Evolutionary conservation across 2,797 vertebrate species (phyloP), one percentile per base, ranked within the genome.

Genomic region (Furcifer pardalis): DNA sequence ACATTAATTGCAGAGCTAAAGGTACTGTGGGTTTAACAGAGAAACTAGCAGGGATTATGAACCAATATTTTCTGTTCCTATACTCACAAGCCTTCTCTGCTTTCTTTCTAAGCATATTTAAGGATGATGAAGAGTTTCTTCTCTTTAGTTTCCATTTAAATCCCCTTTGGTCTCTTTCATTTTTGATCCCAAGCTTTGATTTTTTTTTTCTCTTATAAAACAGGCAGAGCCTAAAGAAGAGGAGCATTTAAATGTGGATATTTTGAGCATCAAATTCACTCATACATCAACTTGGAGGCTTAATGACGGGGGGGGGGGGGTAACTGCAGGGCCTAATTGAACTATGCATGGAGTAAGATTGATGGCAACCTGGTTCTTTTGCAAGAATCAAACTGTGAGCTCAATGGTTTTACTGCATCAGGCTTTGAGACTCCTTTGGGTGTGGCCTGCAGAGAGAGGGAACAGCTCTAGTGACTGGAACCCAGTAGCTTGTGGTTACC

Each of bases 111-210:
- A 25, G 68, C 35, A 40, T 21, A 35, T 7, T 35, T 71, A 5
- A n/a, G 63, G n/a, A n/a, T 13, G 30, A 65, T 65, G 63, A 9
- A 65, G 63, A 3, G 15, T 8, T 25, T 10, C 6, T 4, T 1
- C 21, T 8, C 8, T 21, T 15, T 68, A 1, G 32, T 1, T 8
- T 4, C 9, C 7, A 25, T 1, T 2, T 5, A n/a, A 77, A 7
- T 19, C 71, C 44, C 1, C 30, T 27, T 30, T 40, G 23, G 0
- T 0, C 60, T 42, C 17, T 8, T 49, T 56, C 8, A 0, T 23
- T 25, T 4, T 66, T 30, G 10, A 25, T 37, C 35, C 21, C 17
- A 15, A 66, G 4, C 23, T 4, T 0, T 73, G 46, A 56, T 52
- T n/a, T n/a, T n/a, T 30, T n/a, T 3, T 6, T 6, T 0, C 25